Conservation (phyloP, 2,113 vertebrate genomes). For the Upupa epops region DNA sequence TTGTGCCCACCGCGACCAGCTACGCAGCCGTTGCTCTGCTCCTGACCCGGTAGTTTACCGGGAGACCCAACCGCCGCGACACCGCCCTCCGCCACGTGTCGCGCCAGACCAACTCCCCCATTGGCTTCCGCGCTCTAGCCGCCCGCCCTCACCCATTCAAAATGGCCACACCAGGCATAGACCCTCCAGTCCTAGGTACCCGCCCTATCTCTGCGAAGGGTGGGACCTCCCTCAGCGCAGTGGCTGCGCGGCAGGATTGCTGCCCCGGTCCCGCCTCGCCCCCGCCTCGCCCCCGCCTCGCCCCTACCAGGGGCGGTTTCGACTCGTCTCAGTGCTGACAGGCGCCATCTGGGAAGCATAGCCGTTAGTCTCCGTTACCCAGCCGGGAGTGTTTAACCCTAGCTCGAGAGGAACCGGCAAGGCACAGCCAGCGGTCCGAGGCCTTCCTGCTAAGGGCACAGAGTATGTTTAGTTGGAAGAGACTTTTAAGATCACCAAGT, state of each 20-base stretch:
- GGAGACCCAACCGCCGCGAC: background rate
- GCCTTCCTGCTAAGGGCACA: accelerated
- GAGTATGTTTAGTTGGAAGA: too few relatives aligned
- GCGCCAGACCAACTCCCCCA: background rate
- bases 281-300: too few relatives aligned
- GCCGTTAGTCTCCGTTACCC: background rate
- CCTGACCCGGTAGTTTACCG: background rate
- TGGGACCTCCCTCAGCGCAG: background rate
- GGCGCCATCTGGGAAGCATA: background rate
- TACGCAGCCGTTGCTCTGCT: background rate
- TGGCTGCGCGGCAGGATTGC: too few relatives aligned
- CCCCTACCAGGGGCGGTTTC: too few relatives aligned
- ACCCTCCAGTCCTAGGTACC: too few relatives aligned
- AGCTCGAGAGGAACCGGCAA: background rate
- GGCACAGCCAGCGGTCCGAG: accelerated
- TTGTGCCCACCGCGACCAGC: background rate
- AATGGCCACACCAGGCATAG: background rate
- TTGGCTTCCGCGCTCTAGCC: background rate
- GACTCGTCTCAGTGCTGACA: too few relatives aligned
- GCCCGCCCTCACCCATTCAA: background rate
- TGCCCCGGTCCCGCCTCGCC: too few relatives aligned
- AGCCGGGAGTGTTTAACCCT: too few relatives aligned
- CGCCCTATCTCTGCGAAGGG: background rate
- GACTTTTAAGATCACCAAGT: too few relatives aligned
- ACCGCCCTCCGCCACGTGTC: background rate